Percentiles rank a stretch among this genome's conserved stretches.
Conservation (phyloP, 2,797 vertebrate genomes). For the Onychomys arenicola region DNA sequence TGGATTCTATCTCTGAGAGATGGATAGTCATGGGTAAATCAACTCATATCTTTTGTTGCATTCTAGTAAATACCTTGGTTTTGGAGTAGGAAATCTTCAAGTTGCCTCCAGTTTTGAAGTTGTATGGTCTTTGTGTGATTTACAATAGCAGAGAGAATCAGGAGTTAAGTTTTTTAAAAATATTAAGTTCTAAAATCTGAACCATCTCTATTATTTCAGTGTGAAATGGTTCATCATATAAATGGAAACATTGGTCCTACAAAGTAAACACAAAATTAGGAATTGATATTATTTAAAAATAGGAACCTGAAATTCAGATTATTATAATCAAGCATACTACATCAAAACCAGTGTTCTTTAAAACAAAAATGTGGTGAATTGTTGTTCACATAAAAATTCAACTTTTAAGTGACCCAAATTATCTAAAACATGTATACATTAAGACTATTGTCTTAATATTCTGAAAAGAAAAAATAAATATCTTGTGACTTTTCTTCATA, state of each 20-base stretch:
- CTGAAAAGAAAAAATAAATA: slow-evolving; percentile 61
- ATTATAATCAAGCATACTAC: slow-evolving; percentile 46
- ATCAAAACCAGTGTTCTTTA: slow-evolving; percentile 1
- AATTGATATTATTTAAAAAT: slow-evolving; percentile 21
- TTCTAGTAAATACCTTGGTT: background rate
- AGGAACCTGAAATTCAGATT: background rate
- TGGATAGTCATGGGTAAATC: background rate
- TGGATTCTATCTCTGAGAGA: background rate
- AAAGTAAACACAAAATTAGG: background rate
- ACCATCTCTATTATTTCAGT: background rate
- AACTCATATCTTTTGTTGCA: background rate
- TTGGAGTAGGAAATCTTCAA: background rate
- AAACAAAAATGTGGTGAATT: slow-evolving; percentile 7
- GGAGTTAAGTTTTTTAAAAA: background rate
- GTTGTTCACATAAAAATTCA: slow-evolving; percentile 18
- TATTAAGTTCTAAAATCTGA: slow-evolving; percentile 14
- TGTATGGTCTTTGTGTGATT: background rate
- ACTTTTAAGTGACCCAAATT: background rate
- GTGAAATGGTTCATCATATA: background rate
- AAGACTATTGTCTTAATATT: background rate
- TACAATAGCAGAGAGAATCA: background rate
- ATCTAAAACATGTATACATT: background rate
- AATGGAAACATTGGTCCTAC: background rate
- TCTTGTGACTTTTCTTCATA: background rate
- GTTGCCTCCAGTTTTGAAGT: background rate